Evolutionary conservation across 1,140 invertebrate species (phyloP).

Genomic region (Microplitis mediator): DNA sequence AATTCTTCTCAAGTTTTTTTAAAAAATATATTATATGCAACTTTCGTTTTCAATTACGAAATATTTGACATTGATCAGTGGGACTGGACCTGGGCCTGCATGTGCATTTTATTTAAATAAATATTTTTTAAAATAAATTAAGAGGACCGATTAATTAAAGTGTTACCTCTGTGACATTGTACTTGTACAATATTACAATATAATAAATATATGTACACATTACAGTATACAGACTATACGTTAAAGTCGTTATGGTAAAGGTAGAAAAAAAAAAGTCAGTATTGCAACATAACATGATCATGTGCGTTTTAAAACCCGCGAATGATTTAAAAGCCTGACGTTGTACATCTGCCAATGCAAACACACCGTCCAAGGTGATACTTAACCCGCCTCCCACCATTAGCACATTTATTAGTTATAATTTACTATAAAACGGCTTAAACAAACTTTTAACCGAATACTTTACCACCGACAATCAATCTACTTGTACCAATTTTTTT

Average conservation of each 20-base stretch:
- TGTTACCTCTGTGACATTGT: no score
- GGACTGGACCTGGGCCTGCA: background rate
- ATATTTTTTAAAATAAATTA: no score
- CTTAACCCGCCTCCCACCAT: constrained; percentile 43
- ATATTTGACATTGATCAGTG: constrained; percentile 20
- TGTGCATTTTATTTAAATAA: background rate
- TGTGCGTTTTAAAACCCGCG: constrained; percentile 18
- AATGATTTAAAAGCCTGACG: constrained; percentile 59
- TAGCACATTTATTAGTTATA: constrained; percentile 58
- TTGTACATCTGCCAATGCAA: constrained; percentile 62
- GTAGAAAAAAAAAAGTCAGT: constrained; percentile 18
- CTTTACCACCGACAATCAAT: constrained; percentile 40
- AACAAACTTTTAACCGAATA: constrained; percentile 48
- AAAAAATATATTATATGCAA: constrained; percentile 10
- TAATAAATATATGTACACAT: no score
- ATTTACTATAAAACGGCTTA: constrained; percentile 63
- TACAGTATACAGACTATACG: no score
- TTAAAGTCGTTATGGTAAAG: background rate
- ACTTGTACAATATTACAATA: no score
- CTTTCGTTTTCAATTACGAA: constrained; percentile 30
- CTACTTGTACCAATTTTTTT: background rate
- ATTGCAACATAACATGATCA: constrained; percentile 6
- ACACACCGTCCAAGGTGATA: constrained; percentile 59
- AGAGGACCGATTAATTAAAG: no score
- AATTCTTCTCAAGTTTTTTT: background rate